Conservation (phyloP, 2,888 invertebrate species). For the Aspidiotus destructor region DNA sequence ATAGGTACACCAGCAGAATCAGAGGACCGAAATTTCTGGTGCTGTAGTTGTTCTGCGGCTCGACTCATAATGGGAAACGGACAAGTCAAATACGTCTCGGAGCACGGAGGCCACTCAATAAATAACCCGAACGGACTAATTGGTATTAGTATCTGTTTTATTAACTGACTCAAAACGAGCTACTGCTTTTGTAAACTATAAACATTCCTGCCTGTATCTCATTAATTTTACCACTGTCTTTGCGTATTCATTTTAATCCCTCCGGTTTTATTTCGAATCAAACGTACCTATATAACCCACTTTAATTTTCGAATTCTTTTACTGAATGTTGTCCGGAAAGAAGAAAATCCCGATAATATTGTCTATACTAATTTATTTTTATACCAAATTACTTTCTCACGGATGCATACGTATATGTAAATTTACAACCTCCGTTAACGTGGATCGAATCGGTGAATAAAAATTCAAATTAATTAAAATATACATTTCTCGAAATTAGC, state of each 20-base stretch:
- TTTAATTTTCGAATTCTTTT: conserved; percentile 30
- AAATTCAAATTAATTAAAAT: conserved; percentile 8
- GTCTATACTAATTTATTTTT: conserved; percentile 28
- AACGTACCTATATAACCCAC: conserved; percentile 13
- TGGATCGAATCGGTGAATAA: conserved; percentile 1
- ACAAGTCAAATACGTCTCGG: conserved; percentile 9
- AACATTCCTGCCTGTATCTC: conserved; percentile 32
- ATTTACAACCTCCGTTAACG: conserved; percentile 4
- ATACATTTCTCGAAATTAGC: background rate
- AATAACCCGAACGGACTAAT: conserved; percentile 33
- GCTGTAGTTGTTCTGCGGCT: background rate
- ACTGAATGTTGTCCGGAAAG: conserved; percentile 9
- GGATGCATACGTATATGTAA: background rate
- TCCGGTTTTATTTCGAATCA: conserved; percentile 23
- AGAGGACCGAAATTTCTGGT: background rate
- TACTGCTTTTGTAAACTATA: conserved; percentile 32
- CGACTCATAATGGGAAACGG: background rate
- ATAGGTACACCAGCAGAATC: too few species aligned
- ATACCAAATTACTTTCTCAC: conserved; percentile 30
- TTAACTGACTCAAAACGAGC: conserved; percentile 32
- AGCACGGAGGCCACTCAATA: conserved; percentile 32
- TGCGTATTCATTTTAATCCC: conserved; percentile 31
- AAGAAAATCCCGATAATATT: conserved; percentile 24
- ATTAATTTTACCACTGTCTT: conserved; percentile 32
- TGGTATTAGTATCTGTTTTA: conserved; percentile 33